These are phyloP conservation scores for Dendrolimus kikuchii DNA, from an alignment of 1,140 invertebrate genomes.

Conservation along the genomic window DNA sequence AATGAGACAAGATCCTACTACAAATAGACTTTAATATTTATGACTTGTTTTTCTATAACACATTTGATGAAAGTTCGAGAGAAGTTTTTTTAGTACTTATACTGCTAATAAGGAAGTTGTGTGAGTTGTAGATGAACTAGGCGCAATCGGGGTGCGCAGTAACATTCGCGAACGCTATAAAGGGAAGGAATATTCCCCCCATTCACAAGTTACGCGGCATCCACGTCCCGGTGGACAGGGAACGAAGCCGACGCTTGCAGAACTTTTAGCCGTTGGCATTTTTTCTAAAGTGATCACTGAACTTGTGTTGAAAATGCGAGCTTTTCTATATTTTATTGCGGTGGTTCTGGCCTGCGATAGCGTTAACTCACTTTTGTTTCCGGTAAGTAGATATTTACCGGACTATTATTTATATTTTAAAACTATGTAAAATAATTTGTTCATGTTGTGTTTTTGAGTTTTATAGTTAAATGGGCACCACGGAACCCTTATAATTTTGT, in stretches of 20 bases:
- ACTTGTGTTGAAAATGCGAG: constrained; percentile 32
- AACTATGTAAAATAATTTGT: too few relatives aligned
- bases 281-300: constrained; percentile 20
- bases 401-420: too few relatives aligned
- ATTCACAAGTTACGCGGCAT: constrained; percentile 49
- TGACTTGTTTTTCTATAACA: too few relatives aligned
- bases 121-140: constrained; percentile 22
- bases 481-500: too few relatives aligned
- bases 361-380: constrained; percentile 36
- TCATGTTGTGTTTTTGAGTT: too few relatives aligned
- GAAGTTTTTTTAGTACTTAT: neutral
- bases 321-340: constrained; percentile 30
- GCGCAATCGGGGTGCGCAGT: constrained; percentile 56
- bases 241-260: constrained; percentile 8
- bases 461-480: too few relatives aligned
- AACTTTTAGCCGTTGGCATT: constrained; percentile 18
- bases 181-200: constrained; percentile 38
- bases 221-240: constrained; percentile 27
- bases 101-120: constrained; percentile 19
- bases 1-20: too few relatives aligned
- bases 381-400: constrained; percentile 32
- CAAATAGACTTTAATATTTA: too few relatives aligned
- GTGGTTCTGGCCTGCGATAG: constrained; percentile 33
- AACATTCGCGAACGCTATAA: constrained; percentile 44
- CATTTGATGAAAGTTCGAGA: too few relatives aligned